Evolutionary conservation across 2,888 invertebrate genomes (phyloP).

Genomic region (Kryphioiulus occultus): DNA sequence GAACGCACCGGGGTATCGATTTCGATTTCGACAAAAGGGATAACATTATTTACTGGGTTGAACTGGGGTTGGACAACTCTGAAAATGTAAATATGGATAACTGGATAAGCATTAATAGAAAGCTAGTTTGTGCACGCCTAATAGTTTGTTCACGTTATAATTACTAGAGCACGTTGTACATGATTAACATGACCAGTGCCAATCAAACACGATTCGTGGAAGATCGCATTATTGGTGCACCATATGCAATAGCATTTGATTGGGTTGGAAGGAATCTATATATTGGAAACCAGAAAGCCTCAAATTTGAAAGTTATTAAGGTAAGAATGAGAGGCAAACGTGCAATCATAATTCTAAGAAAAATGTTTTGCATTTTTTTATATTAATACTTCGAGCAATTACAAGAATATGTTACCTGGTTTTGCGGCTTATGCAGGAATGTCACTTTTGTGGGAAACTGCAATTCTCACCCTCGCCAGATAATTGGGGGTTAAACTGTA

Average conservation of each 20-base stretch:
- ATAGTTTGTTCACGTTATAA: neutral
- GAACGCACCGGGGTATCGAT: slow-evolving; percentile 84
- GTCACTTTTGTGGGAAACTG: no score
- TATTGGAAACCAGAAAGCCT: slow-evolving; percentile 86
- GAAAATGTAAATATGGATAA: slow-evolving; percentile 66
- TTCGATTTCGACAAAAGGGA: slow-evolving; percentile 91
- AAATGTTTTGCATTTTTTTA: no score
- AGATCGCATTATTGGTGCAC: slow-evolving; percentile 86
- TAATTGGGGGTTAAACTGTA: no score
- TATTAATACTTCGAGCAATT: no score
- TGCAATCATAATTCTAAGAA: no score
- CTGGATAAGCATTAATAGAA: neutral
- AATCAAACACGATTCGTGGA: slow-evolving; percentile 83
- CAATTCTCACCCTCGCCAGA: no score
- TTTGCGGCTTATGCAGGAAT: no score
- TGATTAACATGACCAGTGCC: slow-evolving; percentile 83
- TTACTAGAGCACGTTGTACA: slow-evolving; percentile 80
- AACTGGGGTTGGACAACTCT: slow-evolving; percentile 70
- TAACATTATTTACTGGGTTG: slow-evolving; percentile 86
- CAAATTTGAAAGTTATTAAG: slow-evolving; percentile 88
- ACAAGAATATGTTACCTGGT: no score
- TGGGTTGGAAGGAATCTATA: slow-evolving; percentile 96
- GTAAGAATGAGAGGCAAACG: slow-evolving; percentile 51
- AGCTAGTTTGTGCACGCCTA: neutral
- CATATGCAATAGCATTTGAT: slow-evolving; percentile 91